These are phyloP conservation scores for Andricus curvator DNA, from an alignment of 2,888 invertebrate species.

Conservation along the genomic window DNA sequence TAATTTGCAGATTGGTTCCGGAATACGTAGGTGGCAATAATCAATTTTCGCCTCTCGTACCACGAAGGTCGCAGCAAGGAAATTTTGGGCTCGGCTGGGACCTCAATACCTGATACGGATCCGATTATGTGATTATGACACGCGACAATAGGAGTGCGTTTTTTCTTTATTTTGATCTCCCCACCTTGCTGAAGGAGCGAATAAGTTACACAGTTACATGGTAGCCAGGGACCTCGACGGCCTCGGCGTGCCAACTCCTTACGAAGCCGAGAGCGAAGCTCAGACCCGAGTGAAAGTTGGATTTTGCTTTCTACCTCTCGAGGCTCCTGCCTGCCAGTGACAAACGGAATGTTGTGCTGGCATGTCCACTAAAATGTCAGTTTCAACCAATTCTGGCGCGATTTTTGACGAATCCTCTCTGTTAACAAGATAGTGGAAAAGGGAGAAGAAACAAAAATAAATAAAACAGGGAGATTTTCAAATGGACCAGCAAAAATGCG, in stretches of 20 bases:
- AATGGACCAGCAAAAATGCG: conserved; percentile 44
- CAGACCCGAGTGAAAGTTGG: conserved; percentile 74
- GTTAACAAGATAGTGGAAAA: conserved; percentile 50
- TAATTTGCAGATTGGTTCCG: neutral
- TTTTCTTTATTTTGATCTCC: conserved; percentile 25
- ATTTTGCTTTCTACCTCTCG: conserved; percentile 77
- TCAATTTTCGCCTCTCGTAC: neutral
- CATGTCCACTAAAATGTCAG: conserved; percentile 50
- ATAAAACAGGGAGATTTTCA: neutral
- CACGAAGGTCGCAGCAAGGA: neutral
- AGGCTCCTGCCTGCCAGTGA: conserved; percentile 50
- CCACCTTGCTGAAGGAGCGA: conserved; percentile 32
- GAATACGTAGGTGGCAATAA: neutral
- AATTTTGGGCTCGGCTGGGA: neutral
- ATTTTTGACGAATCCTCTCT: conserved; percentile 18
- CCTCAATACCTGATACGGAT: neutral
- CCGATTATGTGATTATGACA: conserved; percentile 37
- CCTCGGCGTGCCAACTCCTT: conserved; percentile 53
- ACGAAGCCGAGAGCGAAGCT: conserved; percentile 49
- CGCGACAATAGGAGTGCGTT: conserved; percentile 27
- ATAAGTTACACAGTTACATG: conserved; percentile 28
- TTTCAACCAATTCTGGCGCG: conserved; percentile 35
- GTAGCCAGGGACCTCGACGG: conserved; percentile 47
- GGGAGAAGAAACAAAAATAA: neutral
- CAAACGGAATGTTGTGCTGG: conserved; percentile 55